Evolutionary conservation across 2,797 vertebrate species (phyloP).

Genomic region (Eupleurogrammus muticus): DNA sequence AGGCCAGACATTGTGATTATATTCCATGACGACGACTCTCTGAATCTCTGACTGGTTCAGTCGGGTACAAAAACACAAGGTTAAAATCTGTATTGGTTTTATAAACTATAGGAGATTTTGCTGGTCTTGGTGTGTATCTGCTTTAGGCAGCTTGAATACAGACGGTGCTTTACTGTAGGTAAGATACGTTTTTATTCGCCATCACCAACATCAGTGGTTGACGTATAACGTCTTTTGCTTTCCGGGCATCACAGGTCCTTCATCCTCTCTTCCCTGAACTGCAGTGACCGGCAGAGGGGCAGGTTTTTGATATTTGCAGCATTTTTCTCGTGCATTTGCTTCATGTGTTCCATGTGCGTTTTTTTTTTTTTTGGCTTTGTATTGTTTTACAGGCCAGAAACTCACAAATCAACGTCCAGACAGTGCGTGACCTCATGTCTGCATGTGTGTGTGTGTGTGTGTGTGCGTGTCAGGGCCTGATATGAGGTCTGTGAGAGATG

Average conservation of each 20-base stretch:
- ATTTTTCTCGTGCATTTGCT: too few species aligned
- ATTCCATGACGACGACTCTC: neutral
- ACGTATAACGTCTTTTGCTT: neutral
- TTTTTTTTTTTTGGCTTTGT: too few species aligned
- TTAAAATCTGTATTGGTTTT: neutral
- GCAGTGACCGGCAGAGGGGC: too few species aligned
- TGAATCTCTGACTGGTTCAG: neutral
- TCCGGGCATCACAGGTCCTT: neutral
- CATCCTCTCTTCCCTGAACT: too few species aligned
- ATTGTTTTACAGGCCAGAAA: too few species aligned
- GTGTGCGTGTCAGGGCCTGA: constrained; percentile 26
- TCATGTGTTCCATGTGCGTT: too few species aligned
- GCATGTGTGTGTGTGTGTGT: too few species aligned
- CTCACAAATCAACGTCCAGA: too few species aligned
- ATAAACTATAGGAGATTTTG: neutral
- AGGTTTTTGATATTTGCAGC: too few species aligned
- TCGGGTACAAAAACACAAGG: neutral
- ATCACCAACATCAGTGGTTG: neutral
- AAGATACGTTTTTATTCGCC: neutral
- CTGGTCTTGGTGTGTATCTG: neutral
- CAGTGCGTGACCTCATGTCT: too few species aligned
- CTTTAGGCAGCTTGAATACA: neutral
- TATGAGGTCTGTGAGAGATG: constrained; percentile 48
- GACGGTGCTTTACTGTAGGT: neutral
- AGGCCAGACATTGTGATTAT: neutral